Base-by-base conservation (phyloP, 2,888 invertebrate genomes). In the Stegophylla sp. region DNA sequence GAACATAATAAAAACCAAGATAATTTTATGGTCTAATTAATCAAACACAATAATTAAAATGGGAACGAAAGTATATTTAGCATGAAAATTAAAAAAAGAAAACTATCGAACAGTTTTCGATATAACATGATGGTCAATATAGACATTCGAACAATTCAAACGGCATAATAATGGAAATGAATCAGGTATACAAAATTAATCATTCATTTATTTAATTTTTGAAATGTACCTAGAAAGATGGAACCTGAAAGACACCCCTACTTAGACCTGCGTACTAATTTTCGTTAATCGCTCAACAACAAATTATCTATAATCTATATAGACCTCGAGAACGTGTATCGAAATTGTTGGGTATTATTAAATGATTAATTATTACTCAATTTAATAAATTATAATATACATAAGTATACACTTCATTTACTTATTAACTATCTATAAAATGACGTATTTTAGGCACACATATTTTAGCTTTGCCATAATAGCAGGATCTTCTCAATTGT, bases 11-110 rank as follows among this genome's bases (percentile, higher is more conserved):
- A 53, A 53, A 51, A 51, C 41, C 53, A 13, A 0, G 75, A 66
- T 66, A 12, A 53, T 76, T 76, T 76, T 76, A 53, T 76, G 75
- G 64, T 76, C 75, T 76, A 66, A 66, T 76, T 76, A 53, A 53
- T 76, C 41, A 76, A n/a, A 51, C 43, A 1, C n/a, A 26, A 41
- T 43, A 53, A 76, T 51, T 66, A 76, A 75, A n/a, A 76, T 41
- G 43, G 41, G 53, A 53, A 76, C 64, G 53, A 76, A 76, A 76
- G 75, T 66, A 48, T 34, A 56, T 53, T 4, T 75, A 34, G 28
- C 23, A 53, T 10, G 66, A 17, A 51, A 51, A 63, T 61, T 48
- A 63, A 61, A 74, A 56, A 61, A 43, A 26, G 45, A 61, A 72
- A 73, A 73, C 53, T 26, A 61, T 28, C 15, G n/a, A 66, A 66